Conservation (phyloP, 2,888 invertebrate genomes). For the Hyposoter didymator region DNA sequence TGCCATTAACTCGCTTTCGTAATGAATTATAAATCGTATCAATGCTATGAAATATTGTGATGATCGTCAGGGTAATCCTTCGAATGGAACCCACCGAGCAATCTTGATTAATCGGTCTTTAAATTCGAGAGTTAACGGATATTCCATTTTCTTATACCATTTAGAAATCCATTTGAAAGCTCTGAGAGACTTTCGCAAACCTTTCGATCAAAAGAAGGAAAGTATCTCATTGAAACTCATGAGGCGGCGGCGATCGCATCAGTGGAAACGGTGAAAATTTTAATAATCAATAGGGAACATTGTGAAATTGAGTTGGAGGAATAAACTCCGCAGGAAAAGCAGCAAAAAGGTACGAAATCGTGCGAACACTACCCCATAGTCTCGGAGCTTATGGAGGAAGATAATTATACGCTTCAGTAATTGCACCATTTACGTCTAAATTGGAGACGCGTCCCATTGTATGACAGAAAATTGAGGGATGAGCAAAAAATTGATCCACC, state of each 20-base stretch:
- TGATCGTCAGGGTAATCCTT: background rate
- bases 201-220: background rate
- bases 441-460: background rate
- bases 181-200: background rate
- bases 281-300: slow-evolving; percentile 19
- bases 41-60: background rate
- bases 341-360: slow-evolving; percentile 1
- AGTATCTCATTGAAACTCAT: background rate
- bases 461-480: slow-evolving; percentile 21
- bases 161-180: background rate
- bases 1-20: no score
- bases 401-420: slow-evolving; percentile 46
- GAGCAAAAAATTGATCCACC: slow-evolving; percentile 29
- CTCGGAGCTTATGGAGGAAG: slow-evolving; percentile 28
- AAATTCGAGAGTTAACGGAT: background rate
- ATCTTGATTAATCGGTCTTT: background rate
- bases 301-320: slow-evolving; percentile 17
- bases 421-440: slow-evolving; percentile 10
- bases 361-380: slow-evolving; percentile 7
- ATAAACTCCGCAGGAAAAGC: background rate
- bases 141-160: background rate
- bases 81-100: background rate
- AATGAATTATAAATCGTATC: no score
- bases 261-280: background rate
- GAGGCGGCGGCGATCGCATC: background rate